Evolutionary conservation across 2,113 vertebrate genomes (phyloP), one percentile per base, ranked within the genome.

Genomic region (Cacatua alba): DNA sequence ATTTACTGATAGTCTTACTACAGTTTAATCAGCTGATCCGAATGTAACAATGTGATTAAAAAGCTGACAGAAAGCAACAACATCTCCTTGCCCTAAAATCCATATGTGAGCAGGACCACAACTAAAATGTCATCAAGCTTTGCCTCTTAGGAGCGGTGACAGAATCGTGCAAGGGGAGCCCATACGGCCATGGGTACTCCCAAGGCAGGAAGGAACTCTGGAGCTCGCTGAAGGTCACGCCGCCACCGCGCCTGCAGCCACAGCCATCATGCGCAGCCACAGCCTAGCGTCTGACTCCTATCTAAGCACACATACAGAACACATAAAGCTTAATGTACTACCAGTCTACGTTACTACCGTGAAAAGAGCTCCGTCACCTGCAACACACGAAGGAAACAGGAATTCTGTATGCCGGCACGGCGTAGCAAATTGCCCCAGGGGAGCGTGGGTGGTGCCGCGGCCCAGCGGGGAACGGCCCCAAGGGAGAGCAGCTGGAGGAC

Each of bases 221-320:
- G 35, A 18, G 35, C 68, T 4, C 26, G 53, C 64, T 78, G 89
- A 96, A 96, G 96, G 95, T 96, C 95, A 94, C 48, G 3, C 4
- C 9, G 37, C 44, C 28, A 11, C 52, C 44, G 3, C 39, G 39
- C 60, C 59, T 6, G 53, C 53, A 10, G 43, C 2, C 63, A 12
- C 37, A 10, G 49, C 41, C 62, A 31, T 25, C 29, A 8, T 7
- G 9, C 15, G 7, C 72, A 11, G 35, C 31, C 63, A 16, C 4
- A 21, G 18, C 2, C 53, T 7, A 9, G 17, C 59, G 3, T 3
- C 0, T 29, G 31, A 9, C 71, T 9, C 65, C 46, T 13, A 5
- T 1, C 31, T 12, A 33, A 49, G 26, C 31, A 16, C 35, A 2
- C 1, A 4, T 2, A 16, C 2, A 0, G 25, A 24, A 9, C 4